Conservation (phyloP, 2,113 vertebrate genomes). For the Oenanthe melanoleuca region DNA sequence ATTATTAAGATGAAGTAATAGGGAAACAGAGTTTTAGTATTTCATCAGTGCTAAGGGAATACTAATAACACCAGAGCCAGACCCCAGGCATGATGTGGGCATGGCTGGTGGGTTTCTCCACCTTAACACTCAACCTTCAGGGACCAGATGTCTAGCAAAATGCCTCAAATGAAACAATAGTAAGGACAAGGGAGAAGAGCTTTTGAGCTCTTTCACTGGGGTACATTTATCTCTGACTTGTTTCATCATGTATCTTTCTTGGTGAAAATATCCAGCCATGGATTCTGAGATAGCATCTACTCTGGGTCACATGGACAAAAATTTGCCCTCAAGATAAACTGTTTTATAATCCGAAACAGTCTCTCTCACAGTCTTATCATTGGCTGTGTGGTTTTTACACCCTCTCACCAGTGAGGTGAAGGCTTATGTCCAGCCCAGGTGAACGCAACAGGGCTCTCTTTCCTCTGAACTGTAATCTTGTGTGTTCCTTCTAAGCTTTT, state of each 20-base stretch:
- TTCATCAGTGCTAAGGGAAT: not conserved
- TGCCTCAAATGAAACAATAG: not conserved
- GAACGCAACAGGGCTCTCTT: not conserved
- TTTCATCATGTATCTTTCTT: not conserved
- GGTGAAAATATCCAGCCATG: not conserved
- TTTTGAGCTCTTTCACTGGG: not conserved
- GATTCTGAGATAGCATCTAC: not conserved
- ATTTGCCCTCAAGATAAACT: not conserved
- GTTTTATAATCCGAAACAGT: not conserved
- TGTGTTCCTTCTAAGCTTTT: not conserved
- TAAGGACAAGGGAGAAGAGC: not conserved
- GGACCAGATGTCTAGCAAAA: not conserved
- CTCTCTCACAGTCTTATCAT: not conserved
- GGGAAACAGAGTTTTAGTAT: not conserved
- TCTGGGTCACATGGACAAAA: not conserved
- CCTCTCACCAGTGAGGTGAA: not conserved
- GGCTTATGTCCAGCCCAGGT: not conserved
- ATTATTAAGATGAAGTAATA: slow-evolving; percentile 50
- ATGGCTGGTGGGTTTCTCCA: not conserved
- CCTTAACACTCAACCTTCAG: not conserved
- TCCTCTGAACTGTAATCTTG: not conserved
- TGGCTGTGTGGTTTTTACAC: not conserved
- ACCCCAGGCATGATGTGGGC: not conserved
- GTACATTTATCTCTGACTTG: not conserved
- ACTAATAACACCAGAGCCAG: not conserved